Evolutionary conservation across 2,797 vertebrate genomes (phyloP).

Genomic region (Rhinella marina): DNA sequence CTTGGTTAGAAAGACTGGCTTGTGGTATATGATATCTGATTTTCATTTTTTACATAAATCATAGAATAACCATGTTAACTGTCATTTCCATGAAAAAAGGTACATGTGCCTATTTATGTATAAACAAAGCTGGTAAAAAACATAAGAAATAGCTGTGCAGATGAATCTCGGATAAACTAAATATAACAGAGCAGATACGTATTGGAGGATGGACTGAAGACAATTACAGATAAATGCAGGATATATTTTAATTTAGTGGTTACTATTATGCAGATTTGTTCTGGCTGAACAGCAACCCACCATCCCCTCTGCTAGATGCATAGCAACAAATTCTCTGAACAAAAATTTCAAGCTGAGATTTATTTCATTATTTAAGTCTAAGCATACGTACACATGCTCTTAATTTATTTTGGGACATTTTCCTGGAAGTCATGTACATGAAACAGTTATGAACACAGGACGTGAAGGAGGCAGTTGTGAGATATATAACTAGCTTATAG

Average conservation of each 20-base stretch:
- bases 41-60: neutral
- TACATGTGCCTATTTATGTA: neutral
- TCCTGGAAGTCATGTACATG: too few relatives aligned
- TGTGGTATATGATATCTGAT: too few relatives aligned
- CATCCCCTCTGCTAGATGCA: neutral
- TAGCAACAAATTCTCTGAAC: neutral
- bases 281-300: neutral
- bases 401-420: too few relatives aligned
- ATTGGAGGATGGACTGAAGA: neutral
- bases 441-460: too few relatives aligned
- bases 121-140: neutral
- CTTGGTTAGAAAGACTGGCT: too few relatives aligned
- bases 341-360: neutral
- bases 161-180: neutral
- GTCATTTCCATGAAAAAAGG: neutral
- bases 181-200: neutral
- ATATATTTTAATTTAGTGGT: neutral
- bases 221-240: neutral
- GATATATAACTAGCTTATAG: too few relatives aligned
- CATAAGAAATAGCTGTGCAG: neutral
- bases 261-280: neutral
- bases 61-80: neutral
- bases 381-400: neutral
- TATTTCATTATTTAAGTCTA: neutral
- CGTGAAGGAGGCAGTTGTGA: too few relatives aligned